A percentile compares a stretch with the other conserved stretches of the same genome.
These are phyloP conservation scores for Hypselothyrea guttata DNA, from an alignment of 2,888 invertebrate species.

Conservation along the genomic window DNA sequence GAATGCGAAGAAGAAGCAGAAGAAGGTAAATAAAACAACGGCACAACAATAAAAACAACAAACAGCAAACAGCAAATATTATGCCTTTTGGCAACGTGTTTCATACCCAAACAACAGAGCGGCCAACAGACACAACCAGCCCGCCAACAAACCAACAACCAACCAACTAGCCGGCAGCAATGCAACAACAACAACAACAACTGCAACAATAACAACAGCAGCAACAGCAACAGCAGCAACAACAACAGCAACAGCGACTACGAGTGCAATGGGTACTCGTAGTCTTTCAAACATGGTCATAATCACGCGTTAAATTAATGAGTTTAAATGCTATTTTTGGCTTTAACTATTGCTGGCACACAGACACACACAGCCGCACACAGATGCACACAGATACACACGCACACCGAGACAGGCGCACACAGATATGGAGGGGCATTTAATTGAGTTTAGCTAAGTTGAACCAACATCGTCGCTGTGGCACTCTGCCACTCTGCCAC, in stretches of 20 bases:
- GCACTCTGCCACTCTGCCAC: conserved; percentile 27
- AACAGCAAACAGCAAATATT: conserved; percentile 46
- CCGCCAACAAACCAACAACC: conserved; percentile 7
- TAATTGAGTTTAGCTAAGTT: conserved; percentile 69
- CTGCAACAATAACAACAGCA: conserved; percentile 10
- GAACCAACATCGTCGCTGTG: conserved; percentile 42
- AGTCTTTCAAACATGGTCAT: conserved; percentile 76
- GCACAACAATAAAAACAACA: conserved; percentile 33
- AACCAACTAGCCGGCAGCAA: conserved; percentile 16
- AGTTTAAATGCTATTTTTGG: conserved; percentile 80
- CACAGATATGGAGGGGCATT: conserved; percentile 42
- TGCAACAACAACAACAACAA: conserved; percentile 14
- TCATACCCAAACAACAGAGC: conserved; percentile 46
- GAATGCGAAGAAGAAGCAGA: conserved; percentile 19
- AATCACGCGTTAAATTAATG: conserved; percentile 81
- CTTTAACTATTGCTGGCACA: conserved; percentile 73
- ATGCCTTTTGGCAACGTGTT: conserved; percentile 74
- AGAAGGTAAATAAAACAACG: conserved; percentile 18
- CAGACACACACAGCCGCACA: conserved; percentile 7
- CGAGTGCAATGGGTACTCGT: conserved; percentile 28
- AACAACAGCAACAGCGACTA: conserved; percentile 29
- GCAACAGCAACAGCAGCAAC: conserved; percentile 21
- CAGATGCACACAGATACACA: no score
- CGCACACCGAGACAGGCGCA: conserved; percentile 8
- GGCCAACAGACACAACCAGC: conserved; percentile 14